Evolutionary conservation across 2,888 invertebrate species (phyloP), one percentile per base, ranked within the genome.

Genomic region (Lutraria lutraria): DNA sequence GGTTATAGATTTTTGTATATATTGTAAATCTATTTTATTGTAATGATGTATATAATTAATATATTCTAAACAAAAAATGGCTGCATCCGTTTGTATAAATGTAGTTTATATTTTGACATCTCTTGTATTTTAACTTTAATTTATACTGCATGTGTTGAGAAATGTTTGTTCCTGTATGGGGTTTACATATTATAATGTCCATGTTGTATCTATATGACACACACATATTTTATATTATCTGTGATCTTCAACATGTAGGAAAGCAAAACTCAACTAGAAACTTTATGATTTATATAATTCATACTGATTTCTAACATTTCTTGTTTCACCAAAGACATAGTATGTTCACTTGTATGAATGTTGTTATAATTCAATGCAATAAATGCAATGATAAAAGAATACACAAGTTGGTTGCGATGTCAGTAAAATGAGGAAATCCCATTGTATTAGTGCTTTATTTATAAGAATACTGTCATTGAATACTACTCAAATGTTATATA

Each of bases 31-130:
- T 68, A 25, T 68, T 68, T 68, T 68, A 68, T 68, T 68, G 63
- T 68, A 25, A 68, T 68, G 63, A 68, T 68, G n/a, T 68, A 25
- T 25, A 68, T 68, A 25, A 68, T 68, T 68, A 25, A 68, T 68
- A 68, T 68, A 68, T 68, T 68, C n/a, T 68, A 68, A 68, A 25
- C 63, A 68, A 68, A 68, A 68, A 68, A 68, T 68, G 63, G 63
- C 63, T 68, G n/a, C 60, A 56, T 56, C 16, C 19, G 56, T 56
- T 56, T 56, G 16, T 56, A 56, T 56, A 56, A 25, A n/a, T 25
- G 63, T 68, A 8, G 63, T 25, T 68, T n/a, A 25, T 68, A 68
- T 68, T 68, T 25, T 68, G 25, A 68, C n/a, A 25, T 25, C 25
- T 68, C 6, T 25, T 25, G 25, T n/a, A 25, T 68, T 68, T 60